Evolutionary conservation across 2,113 vertebrate species (phyloP).

Genomic region (Neolamprologus sp.): DNA sequence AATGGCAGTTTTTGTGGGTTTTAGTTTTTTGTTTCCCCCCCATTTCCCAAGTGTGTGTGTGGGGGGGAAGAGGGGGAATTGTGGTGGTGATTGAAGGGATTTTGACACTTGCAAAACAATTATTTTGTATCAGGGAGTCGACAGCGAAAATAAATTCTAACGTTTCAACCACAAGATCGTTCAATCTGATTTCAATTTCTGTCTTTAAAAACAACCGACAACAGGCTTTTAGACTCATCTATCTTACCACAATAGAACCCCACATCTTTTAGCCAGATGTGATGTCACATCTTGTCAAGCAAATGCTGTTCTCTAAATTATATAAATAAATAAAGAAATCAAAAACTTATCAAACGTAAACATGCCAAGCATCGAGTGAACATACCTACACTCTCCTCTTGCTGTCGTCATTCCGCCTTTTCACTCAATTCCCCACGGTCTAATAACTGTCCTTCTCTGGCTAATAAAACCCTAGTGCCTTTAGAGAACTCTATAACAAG

Average conservation of each 20-base stretch:
- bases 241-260: neutral
- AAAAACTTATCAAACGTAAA: slow-evolving; percentile 22
- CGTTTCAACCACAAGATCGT: neutral
- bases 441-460: slow-evolving; percentile 53
- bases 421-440: slow-evolving; percentile 30
- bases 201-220: slow-evolving; percentile 35
- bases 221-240: slow-evolving; percentile 7
- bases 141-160: neutral
- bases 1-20: neutral
- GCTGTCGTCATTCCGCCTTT: neutral
- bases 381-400: neutral
- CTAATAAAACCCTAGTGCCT: slow-evolving; percentile 60
- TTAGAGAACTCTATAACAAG: slow-evolving; percentile 70
- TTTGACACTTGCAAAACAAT: neutral
- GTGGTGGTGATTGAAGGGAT: neutral
- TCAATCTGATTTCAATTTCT: slow-evolving; percentile 25
- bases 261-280: slow-evolving; percentile 57
- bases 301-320: neutral
- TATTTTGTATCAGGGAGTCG: neutral
- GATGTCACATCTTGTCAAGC: neutral
- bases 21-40: neutral
- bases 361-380: neutral
- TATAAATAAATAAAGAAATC: neutral
- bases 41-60: neutral
- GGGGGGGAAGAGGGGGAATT: accelerated